Conservation (phyloP, 2,888 invertebrate species). For the Mesopsocus fuscifrons region DNA sequence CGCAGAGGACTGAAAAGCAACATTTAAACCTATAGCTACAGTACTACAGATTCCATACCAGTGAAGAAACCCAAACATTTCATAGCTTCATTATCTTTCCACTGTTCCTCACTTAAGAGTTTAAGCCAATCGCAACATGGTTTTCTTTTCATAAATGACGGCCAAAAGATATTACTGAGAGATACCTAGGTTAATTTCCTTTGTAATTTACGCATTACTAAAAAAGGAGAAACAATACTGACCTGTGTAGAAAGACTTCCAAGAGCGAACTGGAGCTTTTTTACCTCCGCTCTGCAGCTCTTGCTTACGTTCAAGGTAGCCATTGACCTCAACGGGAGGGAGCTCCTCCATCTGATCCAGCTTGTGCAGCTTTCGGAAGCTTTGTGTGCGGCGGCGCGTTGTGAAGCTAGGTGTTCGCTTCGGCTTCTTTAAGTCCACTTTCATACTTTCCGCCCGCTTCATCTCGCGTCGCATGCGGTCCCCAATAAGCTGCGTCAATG, state of each 20-base stretch:
- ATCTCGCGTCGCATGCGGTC: constrained; percentile 44
- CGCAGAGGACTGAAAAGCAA: constrained; percentile 55
- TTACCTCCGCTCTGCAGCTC: constrained; percentile 85
- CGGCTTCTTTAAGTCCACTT: constrained; percentile 56
- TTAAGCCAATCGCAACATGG: too few species aligned
- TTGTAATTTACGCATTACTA: too few species aligned
- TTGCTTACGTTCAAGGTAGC: constrained; percentile 83
- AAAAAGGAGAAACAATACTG: too few species aligned
- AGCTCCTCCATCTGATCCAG: constrained; percentile 35
- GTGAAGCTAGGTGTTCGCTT: constrained; percentile 91
- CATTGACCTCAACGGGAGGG: constrained; percentile 84
- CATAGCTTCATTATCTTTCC: too few species aligned
- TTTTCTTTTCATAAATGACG: too few species aligned
- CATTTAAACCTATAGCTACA: constrained; percentile 4
- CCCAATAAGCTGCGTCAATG: constrained; percentile 38
- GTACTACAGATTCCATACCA: too few species aligned
- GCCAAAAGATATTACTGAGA: too few species aligned
- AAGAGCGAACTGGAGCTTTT: constrained; percentile 83
- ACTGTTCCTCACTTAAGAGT: too few species aligned
- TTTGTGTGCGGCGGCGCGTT: constrained; percentile 71
- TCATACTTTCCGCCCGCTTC: constrained; percentile 82
- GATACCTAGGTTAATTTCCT: too few species aligned
- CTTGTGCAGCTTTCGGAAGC: constrained; percentile 56
- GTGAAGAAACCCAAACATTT: too few species aligned
- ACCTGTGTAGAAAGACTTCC: constrained; percentile 81